Base-by-base conservation (phyloP, 2,113 vertebrate genomes). In the Ardeotis arabs region DNA sequence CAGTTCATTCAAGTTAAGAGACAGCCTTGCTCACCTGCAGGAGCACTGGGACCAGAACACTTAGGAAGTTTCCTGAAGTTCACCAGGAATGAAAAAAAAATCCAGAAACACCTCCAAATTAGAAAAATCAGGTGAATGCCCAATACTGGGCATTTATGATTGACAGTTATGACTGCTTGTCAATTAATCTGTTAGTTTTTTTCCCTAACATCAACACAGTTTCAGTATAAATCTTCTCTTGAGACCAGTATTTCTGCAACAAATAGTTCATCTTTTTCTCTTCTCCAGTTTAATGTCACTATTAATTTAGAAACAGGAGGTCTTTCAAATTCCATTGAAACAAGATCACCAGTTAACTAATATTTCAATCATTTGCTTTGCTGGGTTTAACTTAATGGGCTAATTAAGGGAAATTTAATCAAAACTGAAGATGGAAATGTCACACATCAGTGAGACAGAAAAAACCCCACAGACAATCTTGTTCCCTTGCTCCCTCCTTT, bases 351-450 rank as follows among this genome's bases (percentile, higher is more conserved):
- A 89, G 83, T 96, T 94, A 95, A 86, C 90, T 67, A 96, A 66
- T 92, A 95, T 62, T 91, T 93, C 83, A 93, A 75, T 95, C 85
- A 92, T 93, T 94, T 97, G 89, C 91, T 95, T 86, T 91, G 80
- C 91, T 90, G 91, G 79, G 73, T 96, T 95, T 83, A 93, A 63
- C 73, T 96, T 95, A 97, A 93, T 91, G 66, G 93, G 35, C 93
- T 95, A 96, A 96, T 94, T 95, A 96, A 90, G 76, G 79, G 76
- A 95, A 95, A 95, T 94, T 69, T 95, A 96, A 96, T 97, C 93
- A 95, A 96, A 97, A 89, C 59, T 90, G 49, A 95, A 83, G 86
- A 87, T 73, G 47, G 84, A 97, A 96, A 95, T 91, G 84, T 92
- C 93, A 96, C 83, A 95, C 82, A 93, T 85, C 81, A 96, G 45